Percentiles rank a stretch among this genome's conserved stretches.
phyloP scores from a whole-genome alignment of 2,888 invertebrate species.

The Drosophila yooni region DNA sequence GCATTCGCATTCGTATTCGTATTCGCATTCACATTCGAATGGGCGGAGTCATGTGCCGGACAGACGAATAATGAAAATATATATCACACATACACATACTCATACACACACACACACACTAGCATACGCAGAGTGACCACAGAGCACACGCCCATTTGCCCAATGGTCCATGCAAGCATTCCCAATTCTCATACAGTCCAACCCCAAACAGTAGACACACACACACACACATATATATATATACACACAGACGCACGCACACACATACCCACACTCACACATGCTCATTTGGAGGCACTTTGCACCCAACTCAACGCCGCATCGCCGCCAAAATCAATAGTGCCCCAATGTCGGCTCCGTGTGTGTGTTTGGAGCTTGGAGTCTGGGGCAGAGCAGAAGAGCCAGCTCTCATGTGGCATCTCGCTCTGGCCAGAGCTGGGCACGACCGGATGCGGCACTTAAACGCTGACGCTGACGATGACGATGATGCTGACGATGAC shows the following conservation, averaged over 20 bases:
- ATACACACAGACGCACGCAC: not conserved
- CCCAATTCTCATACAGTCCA: conserved; percentile 24
- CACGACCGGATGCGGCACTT: conserved; percentile 73
- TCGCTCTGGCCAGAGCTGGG: conserved; percentile 41
- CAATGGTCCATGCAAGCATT: conserved; percentile 34
- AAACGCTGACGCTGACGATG: conserved; percentile 64
- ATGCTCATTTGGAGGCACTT: conserved; percentile 6
- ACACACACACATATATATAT: not conserved
- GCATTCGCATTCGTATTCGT: not conserved
- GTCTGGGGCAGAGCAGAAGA: not conserved
- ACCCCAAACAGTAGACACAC: conserved; percentile 38
- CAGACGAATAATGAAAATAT: conserved; percentile 33
- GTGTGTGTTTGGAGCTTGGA: conserved; percentile 5
- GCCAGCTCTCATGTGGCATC: conserved; percentile 37
- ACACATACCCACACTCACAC: conserved; percentile 11
- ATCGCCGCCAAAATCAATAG: conserved; percentile 68
- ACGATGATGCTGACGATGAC: conserved; percentile 39
- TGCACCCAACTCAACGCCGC: conserved; percentile 35
- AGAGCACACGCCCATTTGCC: conserved; percentile 64
- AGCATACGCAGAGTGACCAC: conserved; percentile 49
- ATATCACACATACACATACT: conserved; percentile 37
- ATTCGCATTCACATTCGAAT: conserved; percentile 3
- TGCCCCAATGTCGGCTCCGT: conserved; percentile 59
- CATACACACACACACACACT: conserved; percentile 21
- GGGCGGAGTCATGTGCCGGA: conserved; percentile 56